Base-by-base conservation (phyloP, 2,888 invertebrate species). In the Drosophila phalerata region DNA sequence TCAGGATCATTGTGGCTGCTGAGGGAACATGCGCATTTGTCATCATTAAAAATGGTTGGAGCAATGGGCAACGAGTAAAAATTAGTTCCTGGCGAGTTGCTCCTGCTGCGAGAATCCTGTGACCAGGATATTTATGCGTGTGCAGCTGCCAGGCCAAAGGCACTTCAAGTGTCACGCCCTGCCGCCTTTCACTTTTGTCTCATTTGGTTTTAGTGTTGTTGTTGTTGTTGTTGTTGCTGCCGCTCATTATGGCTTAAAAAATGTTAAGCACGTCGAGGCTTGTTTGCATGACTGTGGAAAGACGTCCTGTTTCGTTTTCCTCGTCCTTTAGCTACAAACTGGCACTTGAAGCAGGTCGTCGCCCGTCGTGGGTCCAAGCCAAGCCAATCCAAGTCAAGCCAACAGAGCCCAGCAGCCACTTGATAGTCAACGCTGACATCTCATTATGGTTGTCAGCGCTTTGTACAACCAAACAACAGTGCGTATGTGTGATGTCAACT, bases 381-480 rank as follows among this genome's bases (percentile, higher is more conserved):
- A 57, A 67, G 62, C 42, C 70, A 63, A 48, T 1, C 52, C 25
- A 25, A 68, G 62, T 67, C 78, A 53, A 62, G 53, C 58, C 51
- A 51, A 45, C 58, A 58, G 49, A 64, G 67, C 43, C 61, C 53
- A 42, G 48, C 48, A 81, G 85, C 89, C 89, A 85, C 85, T 85
- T 89, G 85, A 84, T 89, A 87, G 87, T 85, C 85, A 75, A 52
- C 88, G 81, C 74, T 85, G 85, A 85, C 85, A 85, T 85, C 85
- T 85, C 89, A 89, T 85, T 85, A 85, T 87, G 88, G 85, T 74
- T 85, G 85, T 89, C 88, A 79, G 74, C 71, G 81, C 78, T 77
- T 77, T 68, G 64, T n/a, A n/a, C n/a, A n/a, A n/a, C n/a, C n/a
- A 25, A 32, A 45, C 56, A 57, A 72, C 87, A 73, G 64, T 79